Conservation (phyloP, 35 echinoderm and acorn worm genomes). For the Apostichopus californicus region DNA sequence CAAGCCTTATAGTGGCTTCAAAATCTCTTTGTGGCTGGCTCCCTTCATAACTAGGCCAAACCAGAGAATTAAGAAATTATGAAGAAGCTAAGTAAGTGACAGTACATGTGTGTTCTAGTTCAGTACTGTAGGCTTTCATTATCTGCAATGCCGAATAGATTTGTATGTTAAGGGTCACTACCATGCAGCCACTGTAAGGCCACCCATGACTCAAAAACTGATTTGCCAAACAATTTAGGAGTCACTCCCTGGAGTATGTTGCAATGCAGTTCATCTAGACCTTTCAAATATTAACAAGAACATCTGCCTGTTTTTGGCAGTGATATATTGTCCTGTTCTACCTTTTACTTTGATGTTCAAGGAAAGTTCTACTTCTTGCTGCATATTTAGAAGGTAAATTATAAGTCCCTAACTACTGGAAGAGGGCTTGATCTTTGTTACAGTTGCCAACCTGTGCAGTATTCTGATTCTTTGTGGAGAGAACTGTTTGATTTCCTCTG, state of each 20-base stretch:
- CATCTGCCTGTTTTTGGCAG: not conserved
- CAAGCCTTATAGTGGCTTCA: too few species aligned
- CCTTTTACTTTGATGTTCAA: too few species aligned
- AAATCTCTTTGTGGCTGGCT: too few species aligned
- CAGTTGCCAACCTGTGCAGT: not conserved
- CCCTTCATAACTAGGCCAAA: too few species aligned
- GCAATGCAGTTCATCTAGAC: not conserved
- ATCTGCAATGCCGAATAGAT: not conserved
- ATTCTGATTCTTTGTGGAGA: not conserved
- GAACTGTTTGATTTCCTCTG: constrained; percentile 20
- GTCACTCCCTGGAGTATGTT: not conserved
- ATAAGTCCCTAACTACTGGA: not conserved
- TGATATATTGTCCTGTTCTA: constrained; percentile 17
- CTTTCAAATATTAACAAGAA: constrained; percentile 18
- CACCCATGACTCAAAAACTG: constrained; percentile 8
- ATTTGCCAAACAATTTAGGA: constrained; percentile 20
- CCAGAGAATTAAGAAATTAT: too few species aligned
- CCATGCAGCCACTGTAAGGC: not conserved
- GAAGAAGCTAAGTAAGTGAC: too few species aligned
- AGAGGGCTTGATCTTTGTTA: constrained; percentile 29
- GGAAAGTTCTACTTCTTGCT: not conserved
- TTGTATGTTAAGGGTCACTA: constrained; percentile 5
- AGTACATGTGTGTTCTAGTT: too few species aligned
- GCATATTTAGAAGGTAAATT: not conserved
- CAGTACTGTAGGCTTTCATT: too few species aligned